These are phyloP conservation scores for Ceyx margarethae DNA, from an alignment of 2,113 vertebrate genomes.

Conservation along the genomic window DNA sequence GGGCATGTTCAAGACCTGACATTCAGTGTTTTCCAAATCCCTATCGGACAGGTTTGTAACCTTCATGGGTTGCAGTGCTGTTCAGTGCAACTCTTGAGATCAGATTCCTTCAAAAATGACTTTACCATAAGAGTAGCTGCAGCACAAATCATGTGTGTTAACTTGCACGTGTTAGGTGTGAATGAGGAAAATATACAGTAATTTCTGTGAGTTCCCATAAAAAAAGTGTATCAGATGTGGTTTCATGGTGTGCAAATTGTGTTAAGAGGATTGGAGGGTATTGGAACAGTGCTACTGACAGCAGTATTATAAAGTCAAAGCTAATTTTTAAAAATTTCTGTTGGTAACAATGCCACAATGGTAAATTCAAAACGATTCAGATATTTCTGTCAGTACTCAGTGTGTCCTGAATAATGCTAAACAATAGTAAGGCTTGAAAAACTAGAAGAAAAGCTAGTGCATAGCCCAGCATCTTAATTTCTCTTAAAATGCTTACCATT, in stretches of 20 bases:
- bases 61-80: neutral
- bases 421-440: neutral
- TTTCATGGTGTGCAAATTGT: neutral
- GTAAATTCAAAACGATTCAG: neutral
- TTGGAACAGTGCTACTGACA: neutral
- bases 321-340: neutral
- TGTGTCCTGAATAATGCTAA: neutral
- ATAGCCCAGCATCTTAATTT: constrained; percentile 20
- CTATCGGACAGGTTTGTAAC: neutral
- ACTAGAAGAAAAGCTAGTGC: neutral
- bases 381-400: neutral
- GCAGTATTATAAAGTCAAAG: neutral
- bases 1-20: neutral
- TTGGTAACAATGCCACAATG: neutral
- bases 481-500: constrained; percentile 64
- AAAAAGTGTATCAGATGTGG: neutral
- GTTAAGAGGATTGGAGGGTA: neutral
- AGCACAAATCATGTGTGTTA: neutral
- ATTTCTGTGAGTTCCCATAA: neutral
- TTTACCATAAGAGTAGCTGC: neutral
- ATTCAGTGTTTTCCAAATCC: neutral
- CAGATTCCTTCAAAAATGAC: neutral
- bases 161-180: neutral
- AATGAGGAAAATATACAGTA: neutral
- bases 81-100: neutral